phyloP scores from a whole-genome alignment of 2,888 invertebrate genomes.

The Drosophila robusta region DNA sequence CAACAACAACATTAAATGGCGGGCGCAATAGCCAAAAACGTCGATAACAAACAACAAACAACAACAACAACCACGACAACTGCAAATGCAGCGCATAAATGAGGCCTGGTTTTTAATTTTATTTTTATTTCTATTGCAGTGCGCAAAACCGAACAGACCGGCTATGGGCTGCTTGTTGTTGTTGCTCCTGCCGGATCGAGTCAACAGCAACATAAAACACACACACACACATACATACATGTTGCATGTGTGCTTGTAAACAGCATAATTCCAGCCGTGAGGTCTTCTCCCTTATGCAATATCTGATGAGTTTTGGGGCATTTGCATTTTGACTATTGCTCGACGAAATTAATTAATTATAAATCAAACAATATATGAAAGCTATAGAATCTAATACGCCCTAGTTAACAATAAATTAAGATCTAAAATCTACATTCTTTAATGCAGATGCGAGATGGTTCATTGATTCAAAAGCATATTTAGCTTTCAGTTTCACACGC shows the following conservation, averaged over 20 bases:
- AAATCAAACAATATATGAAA: neutral
- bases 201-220: conserved; percentile 35
- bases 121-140: conserved; percentile 36
- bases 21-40: conserved; percentile 36
- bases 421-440: too few relatives aligned
- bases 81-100: conserved; percentile 62
- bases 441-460: too few relatives aligned
- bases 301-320: conserved; percentile 21
- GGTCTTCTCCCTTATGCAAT: conserved; percentile 66
- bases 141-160: conserved; percentile 48
- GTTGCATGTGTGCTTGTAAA: conserved; percentile 21
- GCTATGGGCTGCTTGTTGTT: conserved; percentile 37
- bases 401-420: too few relatives aligned
- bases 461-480: too few relatives aligned
- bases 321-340: conserved; percentile 33
- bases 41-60: conserved; percentile 43
- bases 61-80: conserved; percentile 1
- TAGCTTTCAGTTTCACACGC: too few relatives aligned
- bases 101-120: conserved; percentile 56
- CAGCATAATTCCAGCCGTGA: conserved; percentile 49
- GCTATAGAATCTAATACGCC: too few relatives aligned
- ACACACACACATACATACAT: neutral
- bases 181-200: conserved; percentile 45
- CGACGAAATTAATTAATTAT: conserved; percentile 2
- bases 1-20: conserved; percentile 5